phyloP scores from a whole-genome alignment of 1,140 invertebrate species.

The Sesamia nonagrioides region DNA sequence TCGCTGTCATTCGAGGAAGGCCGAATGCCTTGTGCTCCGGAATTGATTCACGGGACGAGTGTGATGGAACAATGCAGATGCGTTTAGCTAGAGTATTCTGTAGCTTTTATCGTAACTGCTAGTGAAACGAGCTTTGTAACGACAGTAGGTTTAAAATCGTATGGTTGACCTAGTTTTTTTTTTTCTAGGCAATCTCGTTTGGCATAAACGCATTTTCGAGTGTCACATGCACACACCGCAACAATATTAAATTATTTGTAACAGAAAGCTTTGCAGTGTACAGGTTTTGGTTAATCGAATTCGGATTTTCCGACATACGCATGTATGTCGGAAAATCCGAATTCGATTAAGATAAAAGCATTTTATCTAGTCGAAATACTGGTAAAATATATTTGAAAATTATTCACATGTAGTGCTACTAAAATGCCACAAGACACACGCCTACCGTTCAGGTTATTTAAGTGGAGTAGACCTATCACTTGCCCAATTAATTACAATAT shows the following conservation, averaged over 20 bases:
- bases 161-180: slow-evolving; percentile 37
- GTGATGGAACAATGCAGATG: slow-evolving; percentile 63
- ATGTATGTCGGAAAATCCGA: not conserved
- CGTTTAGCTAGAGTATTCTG: slow-evolving; percentile 57
- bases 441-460: not conserved
- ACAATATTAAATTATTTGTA: slow-evolving; percentile 21
- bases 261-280: slow-evolving; percentile 24
- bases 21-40: slow-evolving; percentile 51
- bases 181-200: slow-evolving; percentile 17
- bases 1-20: slow-evolving; percentile 54
- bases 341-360: slow-evolving; percentile 4
- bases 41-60: slow-evolving; percentile 70
- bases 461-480: slow-evolving; percentile 5
- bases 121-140: slow-evolving; percentile 47
- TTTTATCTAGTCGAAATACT: not conserved
- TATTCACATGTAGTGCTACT: not conserved
- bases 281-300: slow-evolving; percentile 2
- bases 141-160: slow-evolving; percentile 32
- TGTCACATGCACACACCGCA: slow-evolving; percentile 15
- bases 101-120: slow-evolving; percentile 49
- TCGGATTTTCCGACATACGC: not conserved
- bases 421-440: no score
- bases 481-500: slow-evolving; percentile 1
- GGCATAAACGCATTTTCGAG: slow-evolving; percentile 37
- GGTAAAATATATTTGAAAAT: not conserved